Percentiles rank a stretch among this genome's conserved stretches.
These are phyloP conservation scores for Mobula birostris DNA, from an alignment of 2,113 vertebrate species.

Conservation along the genomic window DNA sequence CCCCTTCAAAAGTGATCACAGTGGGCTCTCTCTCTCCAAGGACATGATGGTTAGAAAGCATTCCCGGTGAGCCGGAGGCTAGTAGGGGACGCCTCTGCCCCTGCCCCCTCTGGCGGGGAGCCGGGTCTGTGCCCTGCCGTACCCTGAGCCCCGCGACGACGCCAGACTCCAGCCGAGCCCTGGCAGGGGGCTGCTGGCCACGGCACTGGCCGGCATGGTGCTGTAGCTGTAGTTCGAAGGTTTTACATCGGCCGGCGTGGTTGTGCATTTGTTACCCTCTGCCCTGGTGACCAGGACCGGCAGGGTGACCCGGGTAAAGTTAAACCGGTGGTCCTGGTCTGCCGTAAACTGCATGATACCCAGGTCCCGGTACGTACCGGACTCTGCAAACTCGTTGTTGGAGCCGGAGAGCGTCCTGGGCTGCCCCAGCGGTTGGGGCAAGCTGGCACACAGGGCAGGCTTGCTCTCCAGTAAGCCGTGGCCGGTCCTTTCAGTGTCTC, in stretches of 20 bases:
- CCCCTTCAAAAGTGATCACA: constrained; percentile 24
- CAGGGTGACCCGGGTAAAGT: constrained; percentile 68
- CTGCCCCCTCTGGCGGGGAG: constrained; percentile 60
- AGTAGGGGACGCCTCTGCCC: constrained; percentile 46
- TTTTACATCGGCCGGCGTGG: constrained; percentile 42
- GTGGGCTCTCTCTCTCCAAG: neutral
- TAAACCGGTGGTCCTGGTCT: constrained; percentile 91
- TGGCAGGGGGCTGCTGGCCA: constrained; percentile 54
- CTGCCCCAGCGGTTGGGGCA: neutral
- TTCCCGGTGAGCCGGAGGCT: constrained; percentile 11
- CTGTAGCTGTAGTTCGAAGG: constrained; percentile 56
- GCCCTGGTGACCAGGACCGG: constrained; percentile 53
- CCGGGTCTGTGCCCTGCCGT: constrained; percentile 57
- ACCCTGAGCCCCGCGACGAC: constrained; percentile 51
- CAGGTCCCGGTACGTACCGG: constrained; percentile 64
- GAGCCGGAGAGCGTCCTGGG: constrained; percentile 68
- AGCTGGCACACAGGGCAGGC: neutral
- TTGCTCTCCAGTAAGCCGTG: constrained; percentile 55
- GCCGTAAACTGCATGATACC: constrained; percentile 77
- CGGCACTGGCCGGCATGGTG: constrained; percentile 50
- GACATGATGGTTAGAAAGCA: constrained; percentile 7
- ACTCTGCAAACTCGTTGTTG: constrained; percentile 65
- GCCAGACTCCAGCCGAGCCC: constrained; percentile 56
- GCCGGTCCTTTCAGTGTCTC: constrained; percentile 43
- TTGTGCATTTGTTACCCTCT: constrained; percentile 60